Percentiles rank a stretch among this genome's conserved stretches.
Conservation (phyloP, 2,113 vertebrate species). For the Glaucidium brasilianum region DNA sequence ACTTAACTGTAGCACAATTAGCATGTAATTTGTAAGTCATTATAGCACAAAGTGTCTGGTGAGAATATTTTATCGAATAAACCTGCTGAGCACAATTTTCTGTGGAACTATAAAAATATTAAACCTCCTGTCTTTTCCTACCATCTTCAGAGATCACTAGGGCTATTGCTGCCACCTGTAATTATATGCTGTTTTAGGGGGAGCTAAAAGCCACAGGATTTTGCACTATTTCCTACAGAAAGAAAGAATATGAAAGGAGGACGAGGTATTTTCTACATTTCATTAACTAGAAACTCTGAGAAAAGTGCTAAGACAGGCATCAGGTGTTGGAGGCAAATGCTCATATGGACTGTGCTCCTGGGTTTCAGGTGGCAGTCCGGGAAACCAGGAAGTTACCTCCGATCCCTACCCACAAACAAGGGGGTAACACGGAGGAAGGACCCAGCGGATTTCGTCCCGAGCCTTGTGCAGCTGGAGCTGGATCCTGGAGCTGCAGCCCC, state of each 20-base stretch:
- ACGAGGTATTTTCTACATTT: not conserved
- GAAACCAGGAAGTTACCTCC: not conserved
- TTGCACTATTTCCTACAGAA: not conserved
- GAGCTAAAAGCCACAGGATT: not conserved
- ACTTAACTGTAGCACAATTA: slow-evolving; percentile 73
- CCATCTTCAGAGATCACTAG: slow-evolving; percentile 7
- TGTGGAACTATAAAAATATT: slow-evolving; percentile 61
- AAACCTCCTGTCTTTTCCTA: slow-evolving; percentile 49
- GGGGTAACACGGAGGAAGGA: not conserved
- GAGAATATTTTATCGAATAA: slow-evolving; percentile 73
- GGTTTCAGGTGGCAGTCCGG: not conserved
- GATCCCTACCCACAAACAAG: not conserved
- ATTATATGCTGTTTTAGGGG: slow-evolving; percentile 33
- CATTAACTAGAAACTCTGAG: not conserved
- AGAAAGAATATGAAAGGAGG: not conserved
- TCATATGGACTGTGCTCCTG: not conserved
- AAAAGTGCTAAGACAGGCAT: slow-evolving; percentile 6
- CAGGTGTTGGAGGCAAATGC: not conserved
- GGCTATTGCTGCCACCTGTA: not conserved
- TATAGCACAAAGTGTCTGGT: slow-evolving; percentile 67
- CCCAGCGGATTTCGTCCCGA: not conserved
- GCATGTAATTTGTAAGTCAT: slow-evolving; percentile 79
- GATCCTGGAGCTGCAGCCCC: not conserved
- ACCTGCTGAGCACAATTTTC: slow-evolving; percentile 76
- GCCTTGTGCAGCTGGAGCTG: too few species aligned